Base-by-base conservation (phyloP, 2,113 vertebrate genomes). In the Tachycineta bicolor region DNA sequence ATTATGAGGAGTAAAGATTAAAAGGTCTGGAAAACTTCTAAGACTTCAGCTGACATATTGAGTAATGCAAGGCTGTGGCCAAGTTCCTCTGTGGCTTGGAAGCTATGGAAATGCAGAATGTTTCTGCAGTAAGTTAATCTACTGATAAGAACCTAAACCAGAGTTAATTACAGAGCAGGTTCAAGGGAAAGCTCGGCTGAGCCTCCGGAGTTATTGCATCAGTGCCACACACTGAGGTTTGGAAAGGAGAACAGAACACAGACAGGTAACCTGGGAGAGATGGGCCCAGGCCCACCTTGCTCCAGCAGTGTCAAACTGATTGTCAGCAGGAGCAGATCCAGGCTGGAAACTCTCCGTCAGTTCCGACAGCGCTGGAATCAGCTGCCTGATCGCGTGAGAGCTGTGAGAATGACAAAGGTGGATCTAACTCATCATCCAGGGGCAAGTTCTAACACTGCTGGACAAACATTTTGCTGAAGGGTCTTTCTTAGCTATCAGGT, bases 381-480 rank as follows among this genome's bases (percentile, higher is more conserved):
- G 53, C 87, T 87, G 50, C 88, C 76, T 94, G 49, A 81, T 92
- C 77, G 76, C 7, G 0, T 82, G 84, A 80, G 93, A 93, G 89
- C 11, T 87, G 79, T 13, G 81, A 76, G 90, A 91, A 50, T n/a
- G 73, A 37, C 77, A 76, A 73, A 95, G 67, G 76, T 92, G 84
- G 73, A 87, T 91, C 70, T n/a, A 60, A 68, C 43, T 91, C 78
- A 88, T 93, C 65, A 94, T 94, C 69, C 86, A 93, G 65, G 60
- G 93, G 73, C 96, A 97, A 94, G 94, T 96, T 94, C 91, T 73
- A 90, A 97, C 94, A 93, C 41, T 75, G 83, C 68, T 5, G 65
- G 93, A 96, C 94, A 96, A 96, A 95, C 60, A 74, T 94, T 94
- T 96, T 95, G 94, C 94, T 96, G 94, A 94, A 96, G 93, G 95